Conservation (phyloP, 1,140 invertebrate species). For the Sinonovacula constricta region DNA sequence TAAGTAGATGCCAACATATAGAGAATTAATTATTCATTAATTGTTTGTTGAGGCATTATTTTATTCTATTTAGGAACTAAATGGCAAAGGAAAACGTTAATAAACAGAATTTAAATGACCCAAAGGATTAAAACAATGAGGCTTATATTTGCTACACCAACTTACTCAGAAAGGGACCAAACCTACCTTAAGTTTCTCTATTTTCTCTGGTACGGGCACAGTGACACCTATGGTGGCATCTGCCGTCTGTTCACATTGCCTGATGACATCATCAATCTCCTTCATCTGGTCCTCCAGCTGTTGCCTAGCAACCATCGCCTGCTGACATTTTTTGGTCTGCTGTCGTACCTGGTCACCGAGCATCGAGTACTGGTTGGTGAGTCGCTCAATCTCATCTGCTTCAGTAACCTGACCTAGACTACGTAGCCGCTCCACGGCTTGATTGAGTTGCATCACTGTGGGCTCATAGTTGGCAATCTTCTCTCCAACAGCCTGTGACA, state of each 20-base stretch:
- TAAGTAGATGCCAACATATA: too few species aligned
- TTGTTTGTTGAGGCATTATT: too few species aligned
- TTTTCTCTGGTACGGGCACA: slow-evolving; percentile 90
- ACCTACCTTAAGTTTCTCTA: slow-evolving; percentile 85
- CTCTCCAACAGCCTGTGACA: slow-evolving; percentile 61
- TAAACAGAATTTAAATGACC: too few species aligned
- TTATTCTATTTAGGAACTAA: too few species aligned
- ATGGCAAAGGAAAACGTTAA: too few species aligned
- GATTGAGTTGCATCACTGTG: slow-evolving; percentile 63
- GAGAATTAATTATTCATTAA: too few species aligned
- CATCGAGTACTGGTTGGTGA: slow-evolving; percentile 88
- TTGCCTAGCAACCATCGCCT: slow-evolving; percentile 88
- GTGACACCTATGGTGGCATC: slow-evolving; percentile 90
- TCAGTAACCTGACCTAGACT: slow-evolving; percentile 62
- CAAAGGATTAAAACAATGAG: too few species aligned
- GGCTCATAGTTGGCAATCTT: slow-evolving; percentile 63
- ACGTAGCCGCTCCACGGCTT: slow-evolving; percentile 60
- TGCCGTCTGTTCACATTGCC: slow-evolving; percentile 91
- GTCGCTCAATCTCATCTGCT: slow-evolving; percentile 81
- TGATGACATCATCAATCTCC: slow-evolving; percentile 91
- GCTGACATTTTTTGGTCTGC: slow-evolving; percentile 79
- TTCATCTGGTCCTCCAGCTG: slow-evolving; percentile 91
- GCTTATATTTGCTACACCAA: too few species aligned
- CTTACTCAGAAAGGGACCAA: too few species aligned
- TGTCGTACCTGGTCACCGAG: slow-evolving; percentile 84